phyloP scores from a whole-genome alignment of 2,113 vertebrate species.

The Ascaphus truei region DNA sequence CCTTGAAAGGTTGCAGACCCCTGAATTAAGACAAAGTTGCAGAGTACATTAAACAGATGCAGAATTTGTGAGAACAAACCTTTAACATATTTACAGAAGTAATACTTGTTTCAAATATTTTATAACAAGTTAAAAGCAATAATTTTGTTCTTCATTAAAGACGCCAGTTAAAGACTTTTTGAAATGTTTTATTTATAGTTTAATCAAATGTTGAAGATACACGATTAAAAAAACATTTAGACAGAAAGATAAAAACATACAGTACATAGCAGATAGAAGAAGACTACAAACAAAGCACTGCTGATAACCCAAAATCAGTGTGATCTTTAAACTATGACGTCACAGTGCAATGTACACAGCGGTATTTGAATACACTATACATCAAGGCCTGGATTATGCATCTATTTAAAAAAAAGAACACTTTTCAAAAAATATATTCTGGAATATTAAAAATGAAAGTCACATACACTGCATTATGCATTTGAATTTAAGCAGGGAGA shows the following conservation, averaged over 20 bases:
- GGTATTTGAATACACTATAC: conserved; percentile 47
- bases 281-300: conserved; percentile 48
- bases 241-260: conserved; percentile 64
- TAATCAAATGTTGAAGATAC: conserved; percentile 68
- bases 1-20: no score
- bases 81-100: no score
- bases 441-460: conserved; percentile 64
- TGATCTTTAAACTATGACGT: conserved; percentile 49
- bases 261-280: conserved; percentile 56
- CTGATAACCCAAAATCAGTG: conserved; percentile 47
- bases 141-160: no score
- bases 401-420: conserved; percentile 65
- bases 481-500: conserved; percentile 47
- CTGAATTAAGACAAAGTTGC: no score
- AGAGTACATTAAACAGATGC: no score
- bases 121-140: no score
- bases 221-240: conserved; percentile 62
- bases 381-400: conserved; percentile 52
- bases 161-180: conserved; percentile 40
- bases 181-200: conserved; percentile 67
- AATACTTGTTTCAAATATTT: no score
- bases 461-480: conserved; percentile 47
- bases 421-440: conserved; percentile 70
- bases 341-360: conserved; percentile 53
- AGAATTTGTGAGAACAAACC: no score